phyloP scores from a whole-genome alignment of 2,888 invertebrate genomes.

The Cyrtodaria siliqua region DNA sequence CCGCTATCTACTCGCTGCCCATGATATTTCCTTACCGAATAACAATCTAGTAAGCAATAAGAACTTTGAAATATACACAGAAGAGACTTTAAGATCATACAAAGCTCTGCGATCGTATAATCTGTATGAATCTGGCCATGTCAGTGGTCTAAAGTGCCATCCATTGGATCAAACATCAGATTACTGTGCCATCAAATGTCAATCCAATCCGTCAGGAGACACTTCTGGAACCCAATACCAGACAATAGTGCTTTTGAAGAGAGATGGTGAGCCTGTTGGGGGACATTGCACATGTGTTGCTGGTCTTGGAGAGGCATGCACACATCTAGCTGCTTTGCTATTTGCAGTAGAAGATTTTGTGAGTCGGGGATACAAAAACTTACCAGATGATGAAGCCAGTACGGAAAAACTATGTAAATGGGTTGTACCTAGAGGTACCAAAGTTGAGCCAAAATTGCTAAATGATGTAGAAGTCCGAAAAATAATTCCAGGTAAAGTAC shows the following conservation, averaged over 20 bases:
- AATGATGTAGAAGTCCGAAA: background rate
- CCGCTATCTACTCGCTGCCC: conserved; percentile 21
- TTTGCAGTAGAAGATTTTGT: conserved; percentile 35
- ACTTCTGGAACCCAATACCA: conserved; percentile 25
- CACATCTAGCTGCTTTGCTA: conserved; percentile 23
- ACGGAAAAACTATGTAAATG: conserved; percentile 30
- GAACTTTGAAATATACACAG: conserved; percentile 6
- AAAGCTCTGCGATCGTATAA: conserved; percentile 23
- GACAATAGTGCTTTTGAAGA: conserved; percentile 13
- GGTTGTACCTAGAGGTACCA: conserved; percentile 22
- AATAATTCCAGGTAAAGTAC: too few species aligned
- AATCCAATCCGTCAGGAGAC: conserved; percentile 23
- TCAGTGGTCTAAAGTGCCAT: conserved; percentile 8
- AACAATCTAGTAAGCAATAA: background rate
- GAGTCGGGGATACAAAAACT: conserved; percentile 9
- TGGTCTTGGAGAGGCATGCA: conserved; percentile 30
- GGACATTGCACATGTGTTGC: conserved; percentile 28
- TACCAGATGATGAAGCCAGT: conserved; percentile 7
- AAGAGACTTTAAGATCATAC: conserved; percentile 14
- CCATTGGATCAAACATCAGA: background rate
- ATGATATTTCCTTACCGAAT: conserved; percentile 28
- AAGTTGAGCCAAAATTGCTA: conserved; percentile 9
- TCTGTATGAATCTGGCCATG: conserved; percentile 25
- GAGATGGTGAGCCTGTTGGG: conserved; percentile 19
- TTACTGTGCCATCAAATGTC: conserved; percentile 8